phyloP scores from a whole-genome alignment of 2,797 vertebrate genomes.

The Lagorchestes hirsutus region DNA sequence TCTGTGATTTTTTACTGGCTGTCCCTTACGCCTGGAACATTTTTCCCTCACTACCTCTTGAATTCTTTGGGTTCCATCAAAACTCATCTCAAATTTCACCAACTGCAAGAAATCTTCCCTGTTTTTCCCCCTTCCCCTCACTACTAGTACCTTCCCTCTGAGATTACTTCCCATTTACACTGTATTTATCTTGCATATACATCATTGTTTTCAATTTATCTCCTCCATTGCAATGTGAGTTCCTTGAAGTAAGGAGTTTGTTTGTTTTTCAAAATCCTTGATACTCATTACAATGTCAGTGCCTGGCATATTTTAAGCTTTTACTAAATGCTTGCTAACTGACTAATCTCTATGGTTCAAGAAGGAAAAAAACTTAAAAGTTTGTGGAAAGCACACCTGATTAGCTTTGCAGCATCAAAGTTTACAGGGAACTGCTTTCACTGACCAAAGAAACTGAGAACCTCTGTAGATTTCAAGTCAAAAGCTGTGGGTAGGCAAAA shows the following conservation, averaged over 20 bases:
- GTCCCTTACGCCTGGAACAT: neutral
- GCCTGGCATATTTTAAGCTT: neutral
- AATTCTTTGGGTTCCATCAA: neutral
- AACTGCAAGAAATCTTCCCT: neutral
- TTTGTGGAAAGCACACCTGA: neutral
- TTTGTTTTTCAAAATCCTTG: neutral
- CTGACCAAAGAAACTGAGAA: neutral
- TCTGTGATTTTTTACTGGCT: neutral
- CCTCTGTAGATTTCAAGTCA: neutral
- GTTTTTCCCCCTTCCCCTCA: neutral
- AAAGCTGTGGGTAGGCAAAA: neutral
- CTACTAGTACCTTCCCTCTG: neutral
- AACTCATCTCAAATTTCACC: neutral
- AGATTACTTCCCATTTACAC: neutral
- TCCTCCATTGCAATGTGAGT: neutral
- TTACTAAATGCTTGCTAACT: neutral
- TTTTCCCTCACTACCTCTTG: neutral
- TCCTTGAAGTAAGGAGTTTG: neutral
- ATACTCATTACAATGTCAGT: neutral
- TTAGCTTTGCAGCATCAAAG: neutral
- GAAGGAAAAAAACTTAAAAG: neutral
- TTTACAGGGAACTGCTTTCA: neutral
- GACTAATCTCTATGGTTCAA: neutral
- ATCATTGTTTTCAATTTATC: neutral
- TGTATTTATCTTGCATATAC: neutral